Conservation (phyloP, 2,113 vertebrate species). For the Dunckerocampus dactyliophorus region DNA sequence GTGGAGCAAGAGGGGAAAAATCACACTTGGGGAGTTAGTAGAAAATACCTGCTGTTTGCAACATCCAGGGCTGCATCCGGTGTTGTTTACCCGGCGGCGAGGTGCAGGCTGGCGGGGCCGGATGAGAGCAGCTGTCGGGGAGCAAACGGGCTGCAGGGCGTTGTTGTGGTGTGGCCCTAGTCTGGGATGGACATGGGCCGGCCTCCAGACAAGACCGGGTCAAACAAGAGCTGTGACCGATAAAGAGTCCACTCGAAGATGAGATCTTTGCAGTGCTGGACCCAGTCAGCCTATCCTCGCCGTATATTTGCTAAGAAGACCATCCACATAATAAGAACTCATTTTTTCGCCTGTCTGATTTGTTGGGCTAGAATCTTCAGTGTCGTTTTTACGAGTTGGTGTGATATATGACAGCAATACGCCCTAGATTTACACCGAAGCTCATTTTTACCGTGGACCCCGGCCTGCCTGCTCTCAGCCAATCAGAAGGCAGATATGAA, state of each 20-base stretch:
- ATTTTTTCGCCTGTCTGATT: slow-evolving; percentile 90
- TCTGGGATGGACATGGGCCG: slow-evolving; percentile 74
- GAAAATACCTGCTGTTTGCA: slow-evolving; percentile 83
- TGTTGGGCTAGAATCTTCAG: slow-evolving; percentile 91
- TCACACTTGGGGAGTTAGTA: not conserved
- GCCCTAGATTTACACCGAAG: slow-evolving; percentile 96
- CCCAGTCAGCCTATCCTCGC: slow-evolving; percentile 74
- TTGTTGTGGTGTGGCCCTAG: slow-evolving; percentile 76
- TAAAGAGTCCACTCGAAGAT: not conserved
- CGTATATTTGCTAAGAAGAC: slow-evolving; percentile 93
- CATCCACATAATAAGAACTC: slow-evolving; percentile 96
- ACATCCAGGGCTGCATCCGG: slow-evolving; percentile 92
- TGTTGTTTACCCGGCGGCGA: slow-evolving; percentile 80
- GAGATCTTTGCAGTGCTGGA: not conserved
- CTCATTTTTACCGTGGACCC: slow-evolving; percentile 88
- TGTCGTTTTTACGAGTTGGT: slow-evolving; percentile 98
- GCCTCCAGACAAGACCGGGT: slow-evolving; percentile 76
- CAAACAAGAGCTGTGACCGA: slow-evolving; percentile 13
- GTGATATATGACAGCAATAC: slow-evolving; percentile 99
- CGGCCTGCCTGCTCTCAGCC: slow-evolving; percentile 77
- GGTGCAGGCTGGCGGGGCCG: slow-evolving; percentile 67
- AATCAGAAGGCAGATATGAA: slow-evolving; percentile 74
- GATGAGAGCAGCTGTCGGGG: slow-evolving; percentile 84
- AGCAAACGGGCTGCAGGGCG: slow-evolving; percentile 83
- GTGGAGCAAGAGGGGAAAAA: not conserved